Percentiles rank a stretch among this genome's conserved stretches.
Evolutionary conservation across 1,140 invertebrate species (phyloP).

Genomic region (Melipona quadrifasciata): DNA sequence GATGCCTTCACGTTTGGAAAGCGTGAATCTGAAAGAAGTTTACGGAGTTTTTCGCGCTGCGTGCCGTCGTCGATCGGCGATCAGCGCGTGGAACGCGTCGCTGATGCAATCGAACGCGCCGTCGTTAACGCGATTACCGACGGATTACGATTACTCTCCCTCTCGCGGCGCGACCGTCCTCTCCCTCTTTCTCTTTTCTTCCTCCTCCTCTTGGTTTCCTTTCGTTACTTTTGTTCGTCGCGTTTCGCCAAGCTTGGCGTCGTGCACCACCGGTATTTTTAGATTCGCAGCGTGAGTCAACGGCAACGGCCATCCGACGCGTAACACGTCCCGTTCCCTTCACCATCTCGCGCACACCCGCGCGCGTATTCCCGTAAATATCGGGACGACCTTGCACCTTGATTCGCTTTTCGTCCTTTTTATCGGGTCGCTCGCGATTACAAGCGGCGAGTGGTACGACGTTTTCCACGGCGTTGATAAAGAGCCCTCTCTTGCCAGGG

Average conservation of each 20-base stretch:
- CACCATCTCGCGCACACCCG: not conserved
- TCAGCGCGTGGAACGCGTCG: not conserved
- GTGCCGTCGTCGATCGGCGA: not conserved
- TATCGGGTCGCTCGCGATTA: not conserved
- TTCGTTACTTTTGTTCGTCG: conserved; percentile 5
- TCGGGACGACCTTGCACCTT: conserved; percentile 43
- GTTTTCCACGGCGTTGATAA: not conserved
- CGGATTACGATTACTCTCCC: conserved; percentile 40
- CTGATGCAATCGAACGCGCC: conserved; percentile 15
- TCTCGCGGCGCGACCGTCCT: conserved; percentile 3
- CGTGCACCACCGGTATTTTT: conserved; percentile 56
- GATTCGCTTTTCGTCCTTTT: conserved; percentile 24
- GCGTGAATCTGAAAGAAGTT: not conserved
- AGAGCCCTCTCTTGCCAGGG: not conserved
- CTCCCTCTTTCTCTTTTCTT: not conserved
- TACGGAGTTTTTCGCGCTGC: not conserved
- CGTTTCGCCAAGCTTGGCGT: conserved; percentile 22
- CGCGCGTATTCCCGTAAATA: conserved; percentile 24
- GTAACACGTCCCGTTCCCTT: conserved; percentile 55
- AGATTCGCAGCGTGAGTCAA: conserved; percentile 61
- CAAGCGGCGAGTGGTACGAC: not conserved
- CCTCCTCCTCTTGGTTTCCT: not conserved
- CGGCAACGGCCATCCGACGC: conserved; percentile 48
- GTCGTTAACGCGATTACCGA: conserved; percentile 32
- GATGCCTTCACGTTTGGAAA: not conserved